Evolutionary conservation across 2,797 vertebrate species (phyloP), one percentile per base, ranked within the genome.

Genomic region (Molothrus aeneus): DNA sequence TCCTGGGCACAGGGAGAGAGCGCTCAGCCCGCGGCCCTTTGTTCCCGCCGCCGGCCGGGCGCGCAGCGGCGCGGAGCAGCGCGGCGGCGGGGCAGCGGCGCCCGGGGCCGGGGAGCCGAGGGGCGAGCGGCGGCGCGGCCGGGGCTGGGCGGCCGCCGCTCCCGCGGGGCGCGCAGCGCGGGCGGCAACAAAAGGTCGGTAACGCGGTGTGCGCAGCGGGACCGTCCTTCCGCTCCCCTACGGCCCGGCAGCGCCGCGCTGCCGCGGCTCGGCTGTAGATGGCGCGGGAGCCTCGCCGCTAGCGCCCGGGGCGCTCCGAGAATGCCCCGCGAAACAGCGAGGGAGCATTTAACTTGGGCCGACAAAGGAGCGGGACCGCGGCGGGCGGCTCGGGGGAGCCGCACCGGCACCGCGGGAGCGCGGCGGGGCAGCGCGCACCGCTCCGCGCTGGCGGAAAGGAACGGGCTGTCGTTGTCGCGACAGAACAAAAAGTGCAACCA

Each of bases 251-350:
- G 88, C 88, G 94, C 70, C 92, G 75, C 92, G 94, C 94, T 97
- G 96, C 96, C 97, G 91, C 94, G 48, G 95, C 92, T 96, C 84
- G 96, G 98, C 98, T 98, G 97, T 98, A 98, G 98, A 92, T 98
- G 98, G 98, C 98, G 98, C 88, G 97, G 91, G 96, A 96, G 95
- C 70, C 97, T 97, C 97, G 97, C 91, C 94, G 90, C 95, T 93
- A 91, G 88, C 80, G 77, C 92, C 90, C 36, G 91, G 72, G 88
- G 95, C 95, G 86, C 86, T 96, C 94, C 86, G 88, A 88, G 95
- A 96, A 97, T 93, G 93, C 92, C 93, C 95, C 94, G 90, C 83
- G 95, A 96, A 96, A 95, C 25, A 82, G 88, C 92, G 50, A 97
- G 90, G 70, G 93, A 90, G 97, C 96, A 93, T 97, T 97, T 84